Evolutionary conservation across 2,113 vertebrate species (phyloP).

Genomic region (Psettodes erumei): DNA sequence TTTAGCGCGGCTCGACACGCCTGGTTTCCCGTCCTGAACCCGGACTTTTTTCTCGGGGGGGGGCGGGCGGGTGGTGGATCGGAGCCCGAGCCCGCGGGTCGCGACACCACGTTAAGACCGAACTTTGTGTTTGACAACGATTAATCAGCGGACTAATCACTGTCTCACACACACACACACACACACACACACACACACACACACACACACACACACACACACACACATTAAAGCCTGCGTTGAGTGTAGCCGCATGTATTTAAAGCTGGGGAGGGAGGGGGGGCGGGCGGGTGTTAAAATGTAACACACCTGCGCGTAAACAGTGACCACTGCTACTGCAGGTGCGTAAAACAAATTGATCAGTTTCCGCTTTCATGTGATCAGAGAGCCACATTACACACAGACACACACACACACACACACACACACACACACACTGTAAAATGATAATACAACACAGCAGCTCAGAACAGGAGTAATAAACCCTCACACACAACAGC

Average conservation of each 20-base stretch:
- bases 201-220: neutral
- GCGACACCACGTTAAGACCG: neutral
- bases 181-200: slow-evolving; percentile 13
- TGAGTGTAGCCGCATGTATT: neutral
- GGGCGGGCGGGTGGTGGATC: too few relatives aligned
- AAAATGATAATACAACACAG: slow-evolving; percentile 30
- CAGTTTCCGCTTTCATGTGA: too few relatives aligned
- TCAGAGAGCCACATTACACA: too few relatives aligned
- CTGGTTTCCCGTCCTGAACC: slow-evolving; percentile 46
- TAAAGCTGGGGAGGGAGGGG: too few relatives aligned
- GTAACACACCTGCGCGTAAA: too few relatives aligned
- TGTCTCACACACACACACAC: neutral
- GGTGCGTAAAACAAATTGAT: too few relatives aligned
- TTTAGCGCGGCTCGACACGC: neutral
- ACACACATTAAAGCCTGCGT: neutral
- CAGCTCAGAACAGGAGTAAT: slow-evolving; percentile 42
- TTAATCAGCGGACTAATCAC: slow-evolving; percentile 23
- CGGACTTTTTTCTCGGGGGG: too few relatives aligned
- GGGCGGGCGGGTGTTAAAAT: too few relatives aligned
- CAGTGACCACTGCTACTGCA: too few relatives aligned
- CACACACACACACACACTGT: slow-evolving; percentile 18
- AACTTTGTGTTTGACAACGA: slow-evolving; percentile 1
- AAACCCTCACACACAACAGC: slow-evolving; percentile 24
- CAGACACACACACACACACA: neutral
- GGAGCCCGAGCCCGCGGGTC: neutral